Evolutionary conservation across 1,140 invertebrate genomes (phyloP), one percentile per base, ranked within the genome.

Genomic region (Holcopasites calliopsidis): DNA sequence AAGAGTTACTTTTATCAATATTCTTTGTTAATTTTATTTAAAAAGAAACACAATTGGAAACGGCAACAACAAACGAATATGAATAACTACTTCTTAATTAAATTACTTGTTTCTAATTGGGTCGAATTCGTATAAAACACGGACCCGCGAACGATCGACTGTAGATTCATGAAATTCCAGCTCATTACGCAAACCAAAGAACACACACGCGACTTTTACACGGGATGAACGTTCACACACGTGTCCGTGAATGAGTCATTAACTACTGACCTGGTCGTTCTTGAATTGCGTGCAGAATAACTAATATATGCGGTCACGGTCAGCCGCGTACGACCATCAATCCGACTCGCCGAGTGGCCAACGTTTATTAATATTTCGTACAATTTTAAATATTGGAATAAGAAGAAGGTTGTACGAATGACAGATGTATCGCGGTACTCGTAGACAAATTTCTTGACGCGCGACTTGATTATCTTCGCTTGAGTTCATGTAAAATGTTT

Each of bases 161-260:
- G 10, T n/a, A 31, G 13, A 47, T 64, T 70, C 61, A 61, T 66
- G 71, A 71, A 52, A 80, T 62, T 71, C 66, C 52, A 61, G 55
- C 50, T 69, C 35, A 70, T 76, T 81, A 77, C 50, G 52, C 52
- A 82, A 81, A 26, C 38, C 8, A 28, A 52, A 40, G 50, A 26
- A 44, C 54, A 66, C 35, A 68, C 21, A n/a, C 28, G 2, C 40
- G 50, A 72, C 31, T 11, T 64, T 68, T 69, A 40, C 58, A 11
- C 21, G 47, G 38, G 11, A 13, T 18, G 23, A 35, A 23, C 55
- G 23, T n/a, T n/a, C 40, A 35, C 16, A 77, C 50, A 72, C 42
- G 60, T 82, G 57, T 71, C 31, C 18, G 44, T 52, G 70, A 82
- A 70, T 79, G 80, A 83, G 52, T 83, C 81, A 83, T 69, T 77